These are phyloP conservation scores for Acanthurus tractus DNA, from an alignment of 2,797 vertebrate genomes.

Conservation along the genomic window DNA sequence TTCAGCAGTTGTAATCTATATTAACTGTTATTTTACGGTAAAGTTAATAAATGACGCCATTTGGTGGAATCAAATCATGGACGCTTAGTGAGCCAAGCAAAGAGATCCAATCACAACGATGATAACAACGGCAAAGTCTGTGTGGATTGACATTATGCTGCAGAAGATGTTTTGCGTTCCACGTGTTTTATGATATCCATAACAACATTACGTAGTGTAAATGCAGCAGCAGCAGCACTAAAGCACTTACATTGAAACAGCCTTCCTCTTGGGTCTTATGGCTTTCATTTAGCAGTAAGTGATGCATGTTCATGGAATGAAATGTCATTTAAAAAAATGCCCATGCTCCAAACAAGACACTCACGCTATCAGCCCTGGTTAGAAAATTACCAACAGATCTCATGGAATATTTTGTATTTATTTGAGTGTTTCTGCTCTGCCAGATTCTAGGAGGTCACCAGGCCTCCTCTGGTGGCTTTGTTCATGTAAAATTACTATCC, in stretches of 20 bases:
- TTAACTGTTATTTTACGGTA: neutral
- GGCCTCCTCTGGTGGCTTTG: constrained; percentile 20
- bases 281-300: constrained; percentile 29
- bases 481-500: constrained; percentile 7
- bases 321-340: constrained; percentile 1
- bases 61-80: neutral
- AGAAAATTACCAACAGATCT: constrained; percentile 8
- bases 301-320: constrained; percentile 5
- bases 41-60: neutral
- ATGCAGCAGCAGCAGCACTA: constrained; percentile 17
- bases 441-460: constrained; percentile 30
- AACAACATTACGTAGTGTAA: constrained; percentile 15
- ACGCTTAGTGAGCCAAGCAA: neutral
- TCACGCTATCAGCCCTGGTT: neutral
- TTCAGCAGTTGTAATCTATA: neutral
- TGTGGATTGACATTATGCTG: neutral
- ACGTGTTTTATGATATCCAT: constrained; percentile 5
- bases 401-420: constrained; percentile 20
- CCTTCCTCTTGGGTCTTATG: constrained; percentile 9
- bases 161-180: neutral
- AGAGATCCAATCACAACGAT: neutral
- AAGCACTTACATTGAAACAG: neutral
- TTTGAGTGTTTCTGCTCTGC: neutral
- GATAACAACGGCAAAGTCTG: neutral
- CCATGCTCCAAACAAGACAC: neutral